Percentiles rank a stretch among this genome's conserved stretches.
Conservation (phyloP, 2,113 vertebrate species). For the Polyodon spathula region DNA sequence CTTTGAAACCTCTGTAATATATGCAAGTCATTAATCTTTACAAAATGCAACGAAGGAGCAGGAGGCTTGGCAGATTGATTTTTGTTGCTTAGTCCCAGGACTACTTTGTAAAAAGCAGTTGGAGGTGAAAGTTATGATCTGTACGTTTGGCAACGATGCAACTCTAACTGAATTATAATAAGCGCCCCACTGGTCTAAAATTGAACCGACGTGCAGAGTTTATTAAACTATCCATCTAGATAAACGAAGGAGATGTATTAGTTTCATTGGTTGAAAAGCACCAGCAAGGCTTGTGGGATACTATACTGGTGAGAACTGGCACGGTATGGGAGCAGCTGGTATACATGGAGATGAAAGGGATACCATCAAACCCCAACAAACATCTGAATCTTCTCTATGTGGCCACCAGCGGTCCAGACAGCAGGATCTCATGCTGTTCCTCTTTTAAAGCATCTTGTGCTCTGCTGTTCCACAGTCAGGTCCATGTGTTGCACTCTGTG, state of each 20-base stretch:
- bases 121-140: too few species aligned
- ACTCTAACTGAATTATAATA: background rate
- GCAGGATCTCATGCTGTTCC: conserved; percentile 34
- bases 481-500: conserved; percentile 37
- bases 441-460: conserved; percentile 20
- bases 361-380: too few species aligned
- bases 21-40: too few species aligned
- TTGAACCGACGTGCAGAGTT: background rate
- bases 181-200: background rate
- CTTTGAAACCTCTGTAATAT: too few species aligned
- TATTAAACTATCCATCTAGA: too few species aligned
- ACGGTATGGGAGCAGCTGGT: background rate
- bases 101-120: too few species aligned
- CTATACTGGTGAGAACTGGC: background rate
- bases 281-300: background rate
- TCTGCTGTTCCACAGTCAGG: conserved; percentile 11
- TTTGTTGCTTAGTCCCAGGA: too few species aligned
- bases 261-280: too few species aligned
- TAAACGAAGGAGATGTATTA: too few species aligned
- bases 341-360: background rate
- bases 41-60: too few species aligned
- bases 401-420: conserved; percentile 21
- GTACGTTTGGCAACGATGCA: background rate
- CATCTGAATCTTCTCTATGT: background rate
- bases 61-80: too few species aligned